These are phyloP conservation scores for Delphinapterus leucas DNA, from an alignment of 2,113 vertebrate genomes.

Conservation along the genomic window DNA sequence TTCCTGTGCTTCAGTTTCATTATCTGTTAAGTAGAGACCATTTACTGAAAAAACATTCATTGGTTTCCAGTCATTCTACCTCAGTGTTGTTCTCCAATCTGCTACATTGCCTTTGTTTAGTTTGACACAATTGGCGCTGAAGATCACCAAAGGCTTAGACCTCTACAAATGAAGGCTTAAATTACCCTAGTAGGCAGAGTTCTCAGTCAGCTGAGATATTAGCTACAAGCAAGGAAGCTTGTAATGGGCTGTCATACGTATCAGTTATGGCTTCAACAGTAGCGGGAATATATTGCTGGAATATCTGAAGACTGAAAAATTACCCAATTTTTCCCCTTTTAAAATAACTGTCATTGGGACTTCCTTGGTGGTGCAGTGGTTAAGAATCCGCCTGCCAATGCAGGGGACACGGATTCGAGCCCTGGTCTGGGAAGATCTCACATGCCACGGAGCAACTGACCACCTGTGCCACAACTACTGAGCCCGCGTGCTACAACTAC, in stretches of 20 bases:
- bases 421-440: too few relatives aligned
- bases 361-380: too few relatives aligned
- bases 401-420: too few relatives aligned
- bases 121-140: not conserved
- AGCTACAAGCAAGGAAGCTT: not conserved
- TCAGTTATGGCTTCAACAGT: not conserved
- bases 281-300: not conserved
- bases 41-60: not conserved
- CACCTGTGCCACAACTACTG: too few relatives aligned
- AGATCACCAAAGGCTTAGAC: not conserved
- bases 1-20: constrained; percentile 2
- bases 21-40: not conserved
- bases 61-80: not conserved
- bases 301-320: not conserved
- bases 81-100: not conserved
- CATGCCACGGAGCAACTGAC: too few relatives aligned
- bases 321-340: not conserved
- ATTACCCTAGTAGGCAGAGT: not conserved
- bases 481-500: too few relatives aligned
- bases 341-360: not conserved
- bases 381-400: too few relatives aligned
- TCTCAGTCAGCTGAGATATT: not conserved
- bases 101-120: not conserved
- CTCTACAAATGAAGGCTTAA: not conserved
- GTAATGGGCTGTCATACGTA: not conserved